Percentiles rank a stretch among this genome's conserved stretches.
Conservation (phyloP, 2,797 vertebrate species). For the Pantherophis vulpinus region DNA sequence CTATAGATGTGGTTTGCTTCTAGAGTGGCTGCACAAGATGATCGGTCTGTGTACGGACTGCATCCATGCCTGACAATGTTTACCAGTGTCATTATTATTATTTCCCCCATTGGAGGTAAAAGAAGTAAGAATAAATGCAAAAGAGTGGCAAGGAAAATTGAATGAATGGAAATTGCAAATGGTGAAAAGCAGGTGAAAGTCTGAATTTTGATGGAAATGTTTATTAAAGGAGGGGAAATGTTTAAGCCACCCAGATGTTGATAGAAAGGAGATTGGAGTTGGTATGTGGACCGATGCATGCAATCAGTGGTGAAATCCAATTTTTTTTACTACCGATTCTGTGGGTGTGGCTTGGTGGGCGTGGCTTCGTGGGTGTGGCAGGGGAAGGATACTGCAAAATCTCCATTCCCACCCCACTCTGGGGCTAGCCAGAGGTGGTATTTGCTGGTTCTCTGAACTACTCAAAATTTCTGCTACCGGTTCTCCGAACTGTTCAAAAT, state of each 20-base stretch:
- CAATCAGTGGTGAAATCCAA: neutral
- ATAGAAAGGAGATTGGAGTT: neutral
- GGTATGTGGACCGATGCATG: neutral
- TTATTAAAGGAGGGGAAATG: neutral
- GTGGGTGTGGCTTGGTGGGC: no score
- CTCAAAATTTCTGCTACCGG: no score
- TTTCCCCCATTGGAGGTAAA: neutral
- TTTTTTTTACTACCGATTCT: no score
- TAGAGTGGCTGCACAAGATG: neutral
- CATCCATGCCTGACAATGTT: neutral
- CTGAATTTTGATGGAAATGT: neutral
- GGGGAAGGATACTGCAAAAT: no score
- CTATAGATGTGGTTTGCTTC: neutral
- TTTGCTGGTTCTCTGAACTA: no score
- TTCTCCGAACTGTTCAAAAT: no score
- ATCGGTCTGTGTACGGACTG: neutral
- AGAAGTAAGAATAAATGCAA: neutral
- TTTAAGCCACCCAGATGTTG: neutral
- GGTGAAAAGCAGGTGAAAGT: neutral
- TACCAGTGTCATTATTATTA: neutral
- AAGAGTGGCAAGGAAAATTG: neutral
- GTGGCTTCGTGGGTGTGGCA: no score
- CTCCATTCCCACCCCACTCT: no score
- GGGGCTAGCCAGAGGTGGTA: no score
- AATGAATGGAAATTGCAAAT: neutral